Conservation (phyloP, 1,140 invertebrate species). For the Protaetia brevitarsis region DNA sequence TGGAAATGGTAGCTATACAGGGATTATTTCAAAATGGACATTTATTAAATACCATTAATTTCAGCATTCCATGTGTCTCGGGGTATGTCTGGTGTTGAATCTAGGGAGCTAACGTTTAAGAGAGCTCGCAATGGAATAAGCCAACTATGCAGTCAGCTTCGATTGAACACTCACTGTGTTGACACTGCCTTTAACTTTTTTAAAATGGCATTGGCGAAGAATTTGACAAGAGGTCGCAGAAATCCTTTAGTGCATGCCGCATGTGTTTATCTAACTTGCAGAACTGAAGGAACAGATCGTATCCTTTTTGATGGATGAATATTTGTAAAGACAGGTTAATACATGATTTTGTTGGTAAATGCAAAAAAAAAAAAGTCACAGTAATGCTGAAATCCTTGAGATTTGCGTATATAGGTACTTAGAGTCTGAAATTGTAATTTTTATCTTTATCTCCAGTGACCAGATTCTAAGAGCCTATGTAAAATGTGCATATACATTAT, state of each 20-base stretch:
- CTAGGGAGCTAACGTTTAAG: constrained; percentile 81
- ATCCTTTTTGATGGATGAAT: no score
- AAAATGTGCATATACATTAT: background rate
- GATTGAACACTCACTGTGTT: constrained; percentile 85
- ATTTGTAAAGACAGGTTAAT: no score
- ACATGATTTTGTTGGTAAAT: no score
- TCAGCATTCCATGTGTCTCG: constrained; percentile 75
- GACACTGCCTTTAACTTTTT: constrained; percentile 95
- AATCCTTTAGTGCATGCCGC: constrained; percentile 92
- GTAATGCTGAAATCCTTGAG: no score
- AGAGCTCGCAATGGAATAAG: constrained; percentile 84
- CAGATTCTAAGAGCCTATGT: background rate
- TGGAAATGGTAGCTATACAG: constrained; percentile 59
- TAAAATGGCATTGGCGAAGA: constrained; percentile 86
- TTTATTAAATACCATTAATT: constrained; percentile 17
- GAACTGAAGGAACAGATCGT: constrained; percentile 91
- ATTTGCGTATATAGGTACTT: no score
- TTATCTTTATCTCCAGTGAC: background rate
- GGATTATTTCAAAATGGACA: constrained; percentile 33
- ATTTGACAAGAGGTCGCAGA: constrained; percentile 88
- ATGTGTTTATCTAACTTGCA: constrained; percentile 96
- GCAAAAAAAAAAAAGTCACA: no score
- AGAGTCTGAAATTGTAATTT: no score
- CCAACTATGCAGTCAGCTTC: constrained; percentile 72
- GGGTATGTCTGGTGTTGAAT: constrained; percentile 66